Base-by-base conservation (phyloP, 2,797 vertebrate species). In the Notolabrus celidotus region DNA sequence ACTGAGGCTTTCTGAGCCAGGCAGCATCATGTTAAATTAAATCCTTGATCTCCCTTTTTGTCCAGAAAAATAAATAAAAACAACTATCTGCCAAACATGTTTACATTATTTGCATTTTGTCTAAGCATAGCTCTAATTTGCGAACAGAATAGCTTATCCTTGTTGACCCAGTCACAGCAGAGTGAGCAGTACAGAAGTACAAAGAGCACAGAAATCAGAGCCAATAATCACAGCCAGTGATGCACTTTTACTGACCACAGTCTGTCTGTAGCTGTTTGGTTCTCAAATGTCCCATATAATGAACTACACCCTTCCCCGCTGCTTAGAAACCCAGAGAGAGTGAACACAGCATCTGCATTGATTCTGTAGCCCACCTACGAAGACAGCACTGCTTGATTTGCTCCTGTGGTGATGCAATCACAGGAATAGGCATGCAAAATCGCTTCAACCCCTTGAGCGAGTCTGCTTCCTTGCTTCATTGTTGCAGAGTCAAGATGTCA, bases 11-110 rank as follows among this genome's bases (percentile, higher is more conserved):
- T 72, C 49, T 54, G 76, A 89, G 83, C 79, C 87, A 80, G 76
- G 70, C 74, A 46, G 69, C 83, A 86, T 88, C 77, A 77, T 73
- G 72, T 68, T 86, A 86, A 90, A 86, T 84, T 11, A 78, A 92
- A 89, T 82, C 64, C 71, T 70, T 60, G 58, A 73, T 80, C 77
- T 77, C 25, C 29, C 7, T 38, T 55, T 59, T 62, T 49, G 22
- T n/a, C 12, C 46, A n/a, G n/a, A 47, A 47, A 25, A 25, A 16
- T 8, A 47, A 25, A 47, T 23, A 47, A 34, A 53, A 57, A 66
- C 33, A 22, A 4, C 39, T n/a, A n/a, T 43, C 39, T 52, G 62
- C 45, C 56, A 83, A 83, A 79, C 29, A 55, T 47, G 41, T 82
- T 84, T 63, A 36, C 51, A 74, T 80, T 79, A 88, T 92, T 86